phyloP scores from a whole-genome alignment of 2,797 vertebrate genomes.

The Avahi laniger region DNA sequence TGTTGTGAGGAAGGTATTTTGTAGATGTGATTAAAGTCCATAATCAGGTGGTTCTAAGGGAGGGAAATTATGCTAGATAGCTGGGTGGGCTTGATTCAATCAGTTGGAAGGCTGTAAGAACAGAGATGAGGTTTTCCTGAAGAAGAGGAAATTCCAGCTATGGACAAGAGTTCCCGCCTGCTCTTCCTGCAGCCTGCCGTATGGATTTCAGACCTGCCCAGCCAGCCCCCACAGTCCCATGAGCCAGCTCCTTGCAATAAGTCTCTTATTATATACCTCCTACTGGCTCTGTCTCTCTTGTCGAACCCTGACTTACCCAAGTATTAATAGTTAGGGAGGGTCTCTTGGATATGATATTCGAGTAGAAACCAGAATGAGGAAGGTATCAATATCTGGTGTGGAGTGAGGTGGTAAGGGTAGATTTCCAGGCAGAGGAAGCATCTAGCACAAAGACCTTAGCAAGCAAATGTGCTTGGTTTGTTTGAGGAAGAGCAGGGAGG shows the following conservation, averaged over 20 bases:
- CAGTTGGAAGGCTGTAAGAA: background rate
- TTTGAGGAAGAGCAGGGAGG: background rate
- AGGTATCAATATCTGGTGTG: background rate
- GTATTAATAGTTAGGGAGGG: background rate
- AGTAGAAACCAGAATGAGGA: background rate
- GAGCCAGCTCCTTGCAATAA: background rate
- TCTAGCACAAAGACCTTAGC: too few species aligned
- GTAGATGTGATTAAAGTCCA: background rate
- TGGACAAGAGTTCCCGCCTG: background rate
- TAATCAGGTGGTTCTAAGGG: background rate
- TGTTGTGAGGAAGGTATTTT: background rate
- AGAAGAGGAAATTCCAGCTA: background rate
- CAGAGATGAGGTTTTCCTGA: background rate
- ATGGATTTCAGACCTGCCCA: background rate
- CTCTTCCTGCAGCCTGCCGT: background rate
- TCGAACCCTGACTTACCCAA: background rate
- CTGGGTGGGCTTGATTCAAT: background rate
- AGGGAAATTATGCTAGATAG: background rate
- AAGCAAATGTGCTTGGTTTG: background rate
- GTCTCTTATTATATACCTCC: background rate
- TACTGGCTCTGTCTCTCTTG: background rate
- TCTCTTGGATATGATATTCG: background rate
- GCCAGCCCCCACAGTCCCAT: background rate
- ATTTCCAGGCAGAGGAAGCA: background rate
- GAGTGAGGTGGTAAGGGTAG: background rate